Percentiles rank a stretch among this genome's conserved stretches.
Evolutionary conservation across 2,888 invertebrate genomes (phyloP).

Genomic region (Amblyteles armatorius): DNA sequence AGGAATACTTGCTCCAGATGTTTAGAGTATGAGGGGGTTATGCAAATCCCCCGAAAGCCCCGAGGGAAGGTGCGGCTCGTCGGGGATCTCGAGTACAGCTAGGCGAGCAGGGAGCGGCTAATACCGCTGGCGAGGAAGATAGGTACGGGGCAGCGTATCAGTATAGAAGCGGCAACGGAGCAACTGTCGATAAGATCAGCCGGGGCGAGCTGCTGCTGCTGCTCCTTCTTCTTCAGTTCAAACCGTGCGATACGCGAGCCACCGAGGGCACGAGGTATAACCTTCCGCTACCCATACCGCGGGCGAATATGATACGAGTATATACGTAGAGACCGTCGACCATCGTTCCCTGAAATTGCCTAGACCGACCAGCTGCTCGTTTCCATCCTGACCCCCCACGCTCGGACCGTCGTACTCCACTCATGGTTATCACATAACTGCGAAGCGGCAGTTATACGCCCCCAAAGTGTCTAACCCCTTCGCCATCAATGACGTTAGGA

Average conservation of each 20-base stretch:
- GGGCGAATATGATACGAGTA: constrained; percentile 42
- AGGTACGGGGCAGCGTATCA: constrained; percentile 66
- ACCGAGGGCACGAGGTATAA: background rate
- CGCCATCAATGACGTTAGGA: constrained; percentile 25
- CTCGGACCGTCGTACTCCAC: constrained; percentile 55
- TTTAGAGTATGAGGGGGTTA: constrained; percentile 61
- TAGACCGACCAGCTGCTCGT: constrained; percentile 63
- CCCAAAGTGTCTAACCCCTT: constrained; percentile 53
- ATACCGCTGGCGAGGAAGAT: constrained; percentile 61
- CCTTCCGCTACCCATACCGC: constrained; percentile 6
- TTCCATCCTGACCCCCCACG: constrained; percentile 38
- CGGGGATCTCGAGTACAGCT: constrained; percentile 58
- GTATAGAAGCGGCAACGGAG: constrained; percentile 63
- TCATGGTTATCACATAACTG: constrained; percentile 65
- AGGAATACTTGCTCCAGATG: constrained; percentile 38
- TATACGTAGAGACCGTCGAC: constrained; percentile 1
- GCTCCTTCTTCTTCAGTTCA: constrained; percentile 64
- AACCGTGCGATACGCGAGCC: constrained; percentile 44
- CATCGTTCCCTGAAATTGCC: constrained; percentile 64
- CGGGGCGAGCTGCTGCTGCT: constrained; percentile 51
- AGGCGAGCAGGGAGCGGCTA: constrained; percentile 57
- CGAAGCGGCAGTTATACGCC: constrained; percentile 50
- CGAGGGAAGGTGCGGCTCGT: constrained; percentile 58
- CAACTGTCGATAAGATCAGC: constrained; percentile 66
- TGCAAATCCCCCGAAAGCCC: constrained; percentile 65